Percentiles rank a stretch among this genome's conserved stretches.
These are phyloP conservation scores for Scrobipalpa atriplicella DNA, from an alignment of 2,888 invertebrate species.

Conservation along the genomic window DNA sequence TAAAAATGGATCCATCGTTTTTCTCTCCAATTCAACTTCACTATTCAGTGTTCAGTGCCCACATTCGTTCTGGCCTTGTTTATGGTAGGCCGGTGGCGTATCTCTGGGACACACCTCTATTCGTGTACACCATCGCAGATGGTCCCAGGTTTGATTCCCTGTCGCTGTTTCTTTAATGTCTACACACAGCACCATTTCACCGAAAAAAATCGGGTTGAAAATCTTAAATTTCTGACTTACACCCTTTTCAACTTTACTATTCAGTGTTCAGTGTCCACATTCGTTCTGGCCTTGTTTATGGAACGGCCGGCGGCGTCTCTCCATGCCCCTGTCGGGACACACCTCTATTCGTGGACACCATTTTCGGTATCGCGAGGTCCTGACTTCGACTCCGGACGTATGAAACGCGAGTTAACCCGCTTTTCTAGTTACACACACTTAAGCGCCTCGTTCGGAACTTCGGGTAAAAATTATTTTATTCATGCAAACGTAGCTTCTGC, in stretches of 20 bases:
- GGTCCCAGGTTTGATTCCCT: conserved; percentile 47
- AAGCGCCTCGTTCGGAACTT: too few species aligned
- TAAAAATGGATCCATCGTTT: not conserved
- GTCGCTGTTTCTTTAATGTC: too few species aligned
- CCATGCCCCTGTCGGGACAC: conserved; percentile 52
- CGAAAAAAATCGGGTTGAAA: not conserved
- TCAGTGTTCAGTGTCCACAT: conserved; percentile 38
- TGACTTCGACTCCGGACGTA: conserved; percentile 41
- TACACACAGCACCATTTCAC: too few species aligned
- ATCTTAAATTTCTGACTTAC: conserved; percentile 35
- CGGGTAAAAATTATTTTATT: too few species aligned
- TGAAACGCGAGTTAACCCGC: conserved; percentile 23
- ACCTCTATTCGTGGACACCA: conserved; percentile 57
- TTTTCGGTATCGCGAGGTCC: conserved; percentile 56
- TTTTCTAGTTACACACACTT: conserved; percentile 32
- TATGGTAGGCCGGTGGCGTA: conserved; percentile 57
- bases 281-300: conserved; percentile 48
- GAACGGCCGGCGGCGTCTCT: conserved; percentile 54
- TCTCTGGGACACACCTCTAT: conserved; percentile 50
- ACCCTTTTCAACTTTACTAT: conserved; percentile 28
- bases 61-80: conserved; percentile 43
- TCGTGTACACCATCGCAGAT: conserved; percentile 53
- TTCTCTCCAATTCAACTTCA: conserved; percentile 30
- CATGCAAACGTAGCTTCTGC: too few species aligned
- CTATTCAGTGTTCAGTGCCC: conserved; percentile 34